Evolutionary conservation across 2,113 vertebrate species (phyloP), one percentile per base, ranked within the genome.

Genomic region (Melanotaenia duboulayi): DNA sequence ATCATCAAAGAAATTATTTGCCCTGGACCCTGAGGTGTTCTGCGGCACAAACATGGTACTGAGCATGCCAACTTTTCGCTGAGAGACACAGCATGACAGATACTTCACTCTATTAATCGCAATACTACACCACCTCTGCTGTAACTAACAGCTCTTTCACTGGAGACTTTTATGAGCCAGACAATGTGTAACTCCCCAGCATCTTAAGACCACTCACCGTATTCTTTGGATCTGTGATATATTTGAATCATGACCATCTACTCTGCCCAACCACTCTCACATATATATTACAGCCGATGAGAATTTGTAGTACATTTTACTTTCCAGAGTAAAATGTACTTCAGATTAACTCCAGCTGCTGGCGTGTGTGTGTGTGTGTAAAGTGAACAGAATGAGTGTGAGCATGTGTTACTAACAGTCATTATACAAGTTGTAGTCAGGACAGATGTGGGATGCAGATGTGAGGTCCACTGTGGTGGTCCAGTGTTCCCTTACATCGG

Each of bases 1-100:
- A 78, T 85, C 73, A 75, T 85, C 82, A 85, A 93, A 94, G 92
- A 94, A 94, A 90, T 87, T 94, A 88, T 93, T 94, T 92, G 82
- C 90, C 76, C 85, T 93, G 90, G 91, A 93, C 82, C 91, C 91
- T 40, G 91, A 94, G 63, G 92, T 89, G 78, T 90, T 93, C 89
- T 78, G 86, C 85, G 81, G 84, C 90, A 89, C 86, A 85, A 90
- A 92, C 87, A 92, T 91, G 91, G 90, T 94, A 92, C 90, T 91
- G 90, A 93, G 86, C 84, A 84, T 74, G 71, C 44, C 78, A 72
- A 74, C 71, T 58, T 83, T 71, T 56, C 83, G 88, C 89, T 90
- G 80, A 83, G 83, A 79, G 61, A 79, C 58, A 48, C 88, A 82
- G 78, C 92, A 92, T 92, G 92, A 86, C 70, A 66, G 75, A 77